A percentile compares a stretch with the other conserved stretches of the same genome.
phyloP scores from a whole-genome alignment of 2,888 invertebrate genomes.

The Sminthurinus aureus region DNA sequence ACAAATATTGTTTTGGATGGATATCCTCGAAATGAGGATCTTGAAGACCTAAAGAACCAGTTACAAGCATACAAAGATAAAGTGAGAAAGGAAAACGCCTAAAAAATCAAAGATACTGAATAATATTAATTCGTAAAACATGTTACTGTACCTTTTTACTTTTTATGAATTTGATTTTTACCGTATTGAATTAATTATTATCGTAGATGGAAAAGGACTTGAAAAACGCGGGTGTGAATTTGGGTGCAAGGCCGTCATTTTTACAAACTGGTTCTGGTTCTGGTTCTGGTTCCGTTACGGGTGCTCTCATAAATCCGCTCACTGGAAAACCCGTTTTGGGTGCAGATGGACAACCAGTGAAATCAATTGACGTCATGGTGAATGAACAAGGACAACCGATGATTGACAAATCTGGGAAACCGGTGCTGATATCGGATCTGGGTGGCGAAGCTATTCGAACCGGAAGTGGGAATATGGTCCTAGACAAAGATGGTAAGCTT shows the following conservation, averaged over 20 bases:
- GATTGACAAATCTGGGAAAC: not conserved
- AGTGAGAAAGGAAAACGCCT: too few relatives aligned
- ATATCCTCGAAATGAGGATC: slow-evolving; percentile 15
- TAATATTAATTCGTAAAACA: too few relatives aligned
- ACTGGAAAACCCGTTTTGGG: slow-evolving; percentile 28
- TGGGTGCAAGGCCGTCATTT: not conserved
- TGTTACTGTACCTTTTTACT: too few relatives aligned
- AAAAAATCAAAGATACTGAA: too few relatives aligned
- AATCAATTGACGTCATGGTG: not conserved
- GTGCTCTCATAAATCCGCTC: too few relatives aligned
- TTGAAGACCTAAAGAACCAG: slow-evolving; percentile 23
- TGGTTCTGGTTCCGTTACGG: not conserved
- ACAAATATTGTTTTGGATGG: too few relatives aligned
- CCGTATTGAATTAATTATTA: too few relatives aligned
- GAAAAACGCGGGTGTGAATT: too few relatives aligned
- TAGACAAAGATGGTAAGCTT: slow-evolving; percentile 13
- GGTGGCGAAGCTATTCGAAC: not conserved
- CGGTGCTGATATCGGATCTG: too few relatives aligned
- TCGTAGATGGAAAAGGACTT: too few relatives aligned
- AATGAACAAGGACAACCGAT: slow-evolving; percentile 5
- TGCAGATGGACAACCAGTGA: slow-evolving; percentile 1
- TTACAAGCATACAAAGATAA: too few relatives aligned
- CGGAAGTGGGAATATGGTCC: not conserved
- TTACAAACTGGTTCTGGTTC: not conserved
- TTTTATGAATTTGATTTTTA: too few relatives aligned